phyloP scores from a whole-genome alignment of 1,140 invertebrate species.

The Atopsyche davidsoni region DNA sequence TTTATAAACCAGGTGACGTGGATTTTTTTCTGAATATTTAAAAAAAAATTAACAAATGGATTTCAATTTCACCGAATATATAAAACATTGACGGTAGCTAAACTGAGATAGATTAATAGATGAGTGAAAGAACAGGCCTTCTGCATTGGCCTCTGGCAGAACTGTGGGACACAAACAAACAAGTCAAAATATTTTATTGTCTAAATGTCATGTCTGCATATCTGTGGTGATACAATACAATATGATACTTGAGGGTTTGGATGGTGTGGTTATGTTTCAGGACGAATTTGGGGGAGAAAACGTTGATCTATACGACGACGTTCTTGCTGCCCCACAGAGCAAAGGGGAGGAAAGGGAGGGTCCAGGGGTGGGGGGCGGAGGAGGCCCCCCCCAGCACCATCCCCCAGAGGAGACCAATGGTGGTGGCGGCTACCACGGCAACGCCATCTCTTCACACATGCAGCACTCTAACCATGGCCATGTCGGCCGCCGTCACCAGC shows the following conservation, averaged over 20 bases:
- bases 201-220: background rate
- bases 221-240: too few species aligned
- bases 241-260: too few species aligned
- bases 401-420: slow-evolving; percentile 64
- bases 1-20: background rate
- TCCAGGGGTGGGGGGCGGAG: slow-evolving; percentile 38
- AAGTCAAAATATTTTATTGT: slow-evolving; percentile 3
- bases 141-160: too few species aligned
- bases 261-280: slow-evolving; percentile 43
- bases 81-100: too few species aligned
- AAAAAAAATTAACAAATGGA: too few species aligned
- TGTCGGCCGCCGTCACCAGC: slow-evolving; percentile 73
- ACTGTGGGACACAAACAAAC: too few species aligned
- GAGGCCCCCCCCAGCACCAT: slow-evolving; percentile 39
- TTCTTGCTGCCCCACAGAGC: slow-evolving; percentile 71
- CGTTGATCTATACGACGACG: slow-evolving; percentile 95
- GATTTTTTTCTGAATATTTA: background rate
- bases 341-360: slow-evolving; percentile 46
- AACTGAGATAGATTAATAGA: too few species aligned
- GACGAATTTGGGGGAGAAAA: slow-evolving; percentile 80
- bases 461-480: slow-evolving; percentile 51
- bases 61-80: too few species aligned
- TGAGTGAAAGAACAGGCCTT: too few species aligned
- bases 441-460: too few species aligned
- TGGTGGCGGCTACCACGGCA: slow-evolving; percentile 63